Base-by-base conservation (phyloP, 2,797 vertebrate genomes). In the Simalia tracyae region DNA sequence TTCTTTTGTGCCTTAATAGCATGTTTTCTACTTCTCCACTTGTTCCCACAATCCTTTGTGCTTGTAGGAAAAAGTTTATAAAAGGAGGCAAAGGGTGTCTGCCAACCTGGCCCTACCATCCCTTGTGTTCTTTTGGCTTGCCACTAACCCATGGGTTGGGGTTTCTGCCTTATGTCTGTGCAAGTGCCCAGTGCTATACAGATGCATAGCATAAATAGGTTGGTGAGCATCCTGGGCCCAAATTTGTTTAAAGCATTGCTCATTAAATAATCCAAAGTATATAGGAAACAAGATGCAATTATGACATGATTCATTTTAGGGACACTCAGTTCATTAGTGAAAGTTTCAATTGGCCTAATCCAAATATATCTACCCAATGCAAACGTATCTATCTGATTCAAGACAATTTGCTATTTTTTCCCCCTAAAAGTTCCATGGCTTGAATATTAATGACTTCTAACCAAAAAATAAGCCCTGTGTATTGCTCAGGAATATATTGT, bases 1-100 rank as follows among this genome's bases (percentile, higher is more conserved):
- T 54, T 57, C 89, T 88, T 92, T 92, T 88, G 19, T 90, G 19
- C 22, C 94, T 95, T 94, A 94, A 95, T 93, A 91, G 76, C 31
- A 50, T 66, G 91, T 93, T 93, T 95, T 46, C 95, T 89, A 91
- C 60, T 93, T 88, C 88, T 64, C 72, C n/a, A 50, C 50, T 7
- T 15, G 50, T 12, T 81, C 10, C 10, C 66, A 87, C 26, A 19
- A 90, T 46, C 68, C 59, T 59, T 61, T 84, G 31, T 66, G 72
- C 89, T 87, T 86, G 89, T 31, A 88, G 87, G 24, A 7, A 11
- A 46, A 26, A 9, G 19, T 59, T 90, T 63, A 56, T 17, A 61
- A 85, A 22, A 61, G 54, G 26, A 36, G 15, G 24, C n/a, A 56
- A 64, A 90, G 10, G 42, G 4, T 42, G 2, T 87, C 68, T 19